Evolutionary conservation across 2,888 invertebrate species (phyloP).

Genomic region (Mactromeris polynyma): DNA sequence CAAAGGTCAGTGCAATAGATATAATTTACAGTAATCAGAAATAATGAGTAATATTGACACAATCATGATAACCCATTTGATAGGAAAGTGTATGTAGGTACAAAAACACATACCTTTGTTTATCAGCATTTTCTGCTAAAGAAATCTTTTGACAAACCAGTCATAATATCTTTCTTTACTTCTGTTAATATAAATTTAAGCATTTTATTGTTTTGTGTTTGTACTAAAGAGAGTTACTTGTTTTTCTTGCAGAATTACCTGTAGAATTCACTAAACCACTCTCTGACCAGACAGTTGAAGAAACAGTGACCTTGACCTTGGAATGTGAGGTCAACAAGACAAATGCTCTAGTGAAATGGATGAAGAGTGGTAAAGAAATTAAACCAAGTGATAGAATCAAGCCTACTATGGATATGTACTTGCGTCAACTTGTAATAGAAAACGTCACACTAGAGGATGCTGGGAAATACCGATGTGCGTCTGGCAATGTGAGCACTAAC

Average conservation of each 20-base stretch:
- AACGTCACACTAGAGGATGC: constrained; percentile 81
- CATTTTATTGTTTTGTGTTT: too few species aligned
- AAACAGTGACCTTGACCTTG: constrained; percentile 88
- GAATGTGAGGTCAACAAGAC: constrained; percentile 79
- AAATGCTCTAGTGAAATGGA: constrained; percentile 92
- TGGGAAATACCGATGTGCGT: constrained; percentile 82
- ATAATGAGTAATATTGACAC: too few species aligned
- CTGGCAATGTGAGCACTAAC: constrained; percentile 80
- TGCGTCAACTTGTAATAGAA: constrained; percentile 81
- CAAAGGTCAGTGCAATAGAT: constrained; percentile 77
- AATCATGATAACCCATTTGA: too few species aligned
- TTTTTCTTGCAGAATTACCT: constrained; percentile 55
- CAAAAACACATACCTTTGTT: too few species aligned
- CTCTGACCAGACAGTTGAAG: constrained; percentile 72
- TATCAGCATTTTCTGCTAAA: too few species aligned
- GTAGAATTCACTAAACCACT: constrained; percentile 65
- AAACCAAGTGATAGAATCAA: constrained; percentile 93
- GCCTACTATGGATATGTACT: constrained; percentile 92
- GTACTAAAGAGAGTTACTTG: background rate
- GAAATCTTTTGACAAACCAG: too few species aligned
- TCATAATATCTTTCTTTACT: too few species aligned
- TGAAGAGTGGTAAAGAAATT: constrained; percentile 92
- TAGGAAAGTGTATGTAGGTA: too few species aligned
- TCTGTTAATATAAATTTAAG: too few species aligned
- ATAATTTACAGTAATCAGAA: too few species aligned